These are phyloP conservation scores for Aradus depressus DNA, from an alignment of 2,888 invertebrate genomes.

Conservation along the genomic window DNA sequence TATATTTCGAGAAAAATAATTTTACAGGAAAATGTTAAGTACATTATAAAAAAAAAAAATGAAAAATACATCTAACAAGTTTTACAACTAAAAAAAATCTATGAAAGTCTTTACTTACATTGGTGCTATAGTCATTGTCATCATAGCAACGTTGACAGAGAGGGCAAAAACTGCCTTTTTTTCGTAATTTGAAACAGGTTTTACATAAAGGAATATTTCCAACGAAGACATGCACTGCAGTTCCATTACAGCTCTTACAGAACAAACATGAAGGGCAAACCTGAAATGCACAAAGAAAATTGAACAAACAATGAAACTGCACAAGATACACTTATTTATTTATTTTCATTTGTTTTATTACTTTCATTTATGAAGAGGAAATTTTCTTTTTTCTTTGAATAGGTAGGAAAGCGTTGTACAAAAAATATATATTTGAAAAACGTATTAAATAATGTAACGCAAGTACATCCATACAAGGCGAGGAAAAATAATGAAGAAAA, in stretches of 20 bases:
- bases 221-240: constrained; percentile 64
- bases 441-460: too few species aligned
- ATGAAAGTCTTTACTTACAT: constrained; percentile 41
- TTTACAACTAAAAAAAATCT: background rate
- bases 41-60: too few species aligned
- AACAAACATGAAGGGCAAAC: constrained; percentile 60
- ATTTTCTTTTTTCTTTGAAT: background rate
- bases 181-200: constrained; percentile 72
- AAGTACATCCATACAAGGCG: too few species aligned
- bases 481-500: too few species aligned
- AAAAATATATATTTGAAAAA: too few species aligned
- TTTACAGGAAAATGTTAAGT: too few species aligned
- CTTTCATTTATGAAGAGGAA: background rate
- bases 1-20: too few species aligned
- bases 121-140: constrained; percentile 80
- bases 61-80: background rate
- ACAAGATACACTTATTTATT: constrained; percentile 1
- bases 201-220: constrained; percentile 78
- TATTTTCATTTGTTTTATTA: background rate
- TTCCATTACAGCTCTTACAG: constrained; percentile 81
- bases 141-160: constrained; percentile 84
- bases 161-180: constrained; percentile 84
- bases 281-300: constrained; percentile 36
- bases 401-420: background rate
- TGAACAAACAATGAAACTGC: background rate